Evolutionary conservation across 2,797 vertebrate species (phyloP), one percentile per base, ranked within the genome.

Genomic region (Protonibea diacanthus): DNA sequence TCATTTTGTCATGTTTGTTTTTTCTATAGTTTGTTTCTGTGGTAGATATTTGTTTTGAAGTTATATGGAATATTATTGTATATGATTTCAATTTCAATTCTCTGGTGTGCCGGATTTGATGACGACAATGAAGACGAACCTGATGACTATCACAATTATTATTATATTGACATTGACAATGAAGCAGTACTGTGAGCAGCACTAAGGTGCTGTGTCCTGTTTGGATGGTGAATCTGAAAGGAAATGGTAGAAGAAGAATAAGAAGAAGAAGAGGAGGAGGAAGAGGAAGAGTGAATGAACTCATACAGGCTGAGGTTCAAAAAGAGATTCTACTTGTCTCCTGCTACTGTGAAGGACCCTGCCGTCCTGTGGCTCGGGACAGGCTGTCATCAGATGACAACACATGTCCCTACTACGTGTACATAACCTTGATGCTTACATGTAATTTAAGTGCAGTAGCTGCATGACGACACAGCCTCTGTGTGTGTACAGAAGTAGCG

Each of bases 381-480:
- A 57, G 80, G 69, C 79, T 79, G 88, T 86, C 93, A 90, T 90
- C 73, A 72, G 81, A 89, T 73, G 88, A 88, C 90, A 83, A 80
- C 82, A 86, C 86, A 75, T 85, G 89, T 86, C 84, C 83, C 83
- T 77, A 21, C 88, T 91, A 78, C 86, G 76, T 95, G 93, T 95
- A 95, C 92, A 95, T 95, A 95, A 91, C 87, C 82, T 85, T 86
- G 83, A 92, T 89, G 91, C 94, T 94, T 94, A 91, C 93, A 85
- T 95, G 94, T 94, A 91, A 93, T 90, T 93, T 91, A 91, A 91
- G 93, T 94, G 90, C 91, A 87, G 92, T 94, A 92, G 93, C 93
- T 93, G 94, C 95, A 96, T 95, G 94, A 94, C 74, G 83, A 93
- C 94, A 94, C 92, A 78, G 94, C 93, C 93, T 92, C 88, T 83